phyloP scores from a whole-genome alignment of 1,140 invertebrate genomes.

The Dendrolimus kikuchii region DNA sequence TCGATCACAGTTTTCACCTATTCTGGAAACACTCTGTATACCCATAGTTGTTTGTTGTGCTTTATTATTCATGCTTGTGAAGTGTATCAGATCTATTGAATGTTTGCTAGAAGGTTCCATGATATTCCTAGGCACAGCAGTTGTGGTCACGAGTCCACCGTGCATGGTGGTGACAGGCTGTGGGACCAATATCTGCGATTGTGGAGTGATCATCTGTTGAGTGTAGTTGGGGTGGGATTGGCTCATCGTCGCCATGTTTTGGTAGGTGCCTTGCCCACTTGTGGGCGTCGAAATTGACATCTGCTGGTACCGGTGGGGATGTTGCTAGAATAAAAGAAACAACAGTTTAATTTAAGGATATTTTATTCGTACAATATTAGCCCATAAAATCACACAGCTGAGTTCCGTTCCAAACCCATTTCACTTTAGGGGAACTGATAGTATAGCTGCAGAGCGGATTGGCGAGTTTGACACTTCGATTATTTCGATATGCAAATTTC shows the following conservation, averaged over 20 bases:
- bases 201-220: too few species aligned
- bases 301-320: conserved; percentile 51
- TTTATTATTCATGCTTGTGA: conserved; percentile 38
- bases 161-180: conserved; percentile 21
- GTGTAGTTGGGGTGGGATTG: conserved; percentile 50
- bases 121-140: conserved; percentile 31
- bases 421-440: too few species aligned
- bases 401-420: too few species aligned
- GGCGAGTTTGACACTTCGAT: too few species aligned
- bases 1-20: conserved; percentile 41
- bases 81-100: conserved; percentile 48
- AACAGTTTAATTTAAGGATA: neutral
- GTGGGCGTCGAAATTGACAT: conserved; percentile 62
- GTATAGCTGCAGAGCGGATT: too few species aligned
- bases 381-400: too few species aligned
- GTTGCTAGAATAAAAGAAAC: conserved; percentile 20
- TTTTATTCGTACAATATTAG: neutral
- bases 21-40: conserved; percentile 40
- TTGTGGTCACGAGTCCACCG: conserved; percentile 29
- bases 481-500: too few species aligned
- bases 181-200: conserved; percentile 8
- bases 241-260: conserved; percentile 46
- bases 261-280: conserved; percentile 45
- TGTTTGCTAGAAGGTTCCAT: conserved; percentile 40
- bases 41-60: conserved; percentile 28